Evolutionary conservation across 2,888 invertebrate species (phyloP).

Genomic region (Helobdella robusta): DNA sequence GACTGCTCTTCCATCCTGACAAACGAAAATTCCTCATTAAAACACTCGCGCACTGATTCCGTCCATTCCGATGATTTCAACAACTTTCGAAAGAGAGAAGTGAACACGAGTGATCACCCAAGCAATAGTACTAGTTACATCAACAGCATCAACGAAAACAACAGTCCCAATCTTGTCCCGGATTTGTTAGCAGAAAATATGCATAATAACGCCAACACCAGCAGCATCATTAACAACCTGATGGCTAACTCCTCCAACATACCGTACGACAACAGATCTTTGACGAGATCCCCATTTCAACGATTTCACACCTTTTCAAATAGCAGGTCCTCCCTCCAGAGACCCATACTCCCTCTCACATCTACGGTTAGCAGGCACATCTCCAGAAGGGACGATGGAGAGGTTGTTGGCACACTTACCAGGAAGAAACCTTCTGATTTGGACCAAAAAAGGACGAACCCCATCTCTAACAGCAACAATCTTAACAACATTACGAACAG

Average conservation of each 20-base stretch:
- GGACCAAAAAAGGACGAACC: neutral
- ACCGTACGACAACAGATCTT: too few species aligned
- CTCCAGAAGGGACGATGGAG: neutral
- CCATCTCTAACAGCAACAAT: neutral
- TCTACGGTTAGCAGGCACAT: too few species aligned
- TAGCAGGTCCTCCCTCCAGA: too few species aligned
- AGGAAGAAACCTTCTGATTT: neutral
- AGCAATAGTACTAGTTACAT: neutral
- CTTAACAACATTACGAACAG: too few species aligned
- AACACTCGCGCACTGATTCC: neutral
- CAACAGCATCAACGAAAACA: neutral
- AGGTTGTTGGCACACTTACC: neutral
- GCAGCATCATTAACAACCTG: neutral
- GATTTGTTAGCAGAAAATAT: neutral
- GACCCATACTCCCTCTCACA: too few species aligned
- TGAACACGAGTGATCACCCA: neutral
- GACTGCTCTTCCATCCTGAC: neutral
- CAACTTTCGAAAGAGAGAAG: neutral
- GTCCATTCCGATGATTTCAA: conserved; percentile 14
- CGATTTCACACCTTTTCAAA: too few species aligned
- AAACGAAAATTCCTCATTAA: neutral
- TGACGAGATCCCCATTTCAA: too few species aligned
- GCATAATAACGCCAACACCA: neutral
- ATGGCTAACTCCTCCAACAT: too few species aligned
- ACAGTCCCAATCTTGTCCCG: neutral